These are phyloP conservation scores for Ctenodactylus gundi DNA, from an alignment of 2,113 vertebrate species.

Conservation along the genomic window DNA sequence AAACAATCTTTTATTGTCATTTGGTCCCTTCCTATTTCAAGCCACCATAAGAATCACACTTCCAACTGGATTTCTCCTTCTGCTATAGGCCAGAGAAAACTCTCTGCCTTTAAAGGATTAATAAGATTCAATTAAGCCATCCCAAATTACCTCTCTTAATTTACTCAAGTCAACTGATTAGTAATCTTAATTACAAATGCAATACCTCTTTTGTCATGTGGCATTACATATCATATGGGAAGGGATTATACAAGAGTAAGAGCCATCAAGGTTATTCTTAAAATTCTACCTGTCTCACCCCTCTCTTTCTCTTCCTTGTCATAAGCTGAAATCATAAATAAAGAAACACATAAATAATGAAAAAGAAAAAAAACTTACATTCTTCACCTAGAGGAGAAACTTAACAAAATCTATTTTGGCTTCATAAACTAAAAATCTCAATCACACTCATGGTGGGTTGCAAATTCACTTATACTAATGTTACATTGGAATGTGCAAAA, in stretches of 20 bases:
- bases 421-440: conserved; percentile 13
- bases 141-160: background rate
- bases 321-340: background rate
- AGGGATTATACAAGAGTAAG: background rate
- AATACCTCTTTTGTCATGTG: background rate
- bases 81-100: background rate
- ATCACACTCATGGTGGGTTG: background rate
- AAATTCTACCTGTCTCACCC: background rate
- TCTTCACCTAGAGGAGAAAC: background rate
- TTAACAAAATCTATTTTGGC: too few species aligned
- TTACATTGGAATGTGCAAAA: background rate
- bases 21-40: background rate
- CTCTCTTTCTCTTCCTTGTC: background rate
- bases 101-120: background rate
- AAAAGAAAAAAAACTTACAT: background rate
- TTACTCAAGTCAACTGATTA: background rate
- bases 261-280: background rate
- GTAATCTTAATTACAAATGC: background rate
- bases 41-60: background rate
- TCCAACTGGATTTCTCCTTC: background rate
- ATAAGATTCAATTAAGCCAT: background rate
- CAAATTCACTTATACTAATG: background rate
- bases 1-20: background rate
- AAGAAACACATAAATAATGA: too few species aligned
- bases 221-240: background rate